Evolutionary conservation across 2,113 vertebrate species (phyloP).

Genomic region (Machaerirhynchus nigripectus): DNA sequence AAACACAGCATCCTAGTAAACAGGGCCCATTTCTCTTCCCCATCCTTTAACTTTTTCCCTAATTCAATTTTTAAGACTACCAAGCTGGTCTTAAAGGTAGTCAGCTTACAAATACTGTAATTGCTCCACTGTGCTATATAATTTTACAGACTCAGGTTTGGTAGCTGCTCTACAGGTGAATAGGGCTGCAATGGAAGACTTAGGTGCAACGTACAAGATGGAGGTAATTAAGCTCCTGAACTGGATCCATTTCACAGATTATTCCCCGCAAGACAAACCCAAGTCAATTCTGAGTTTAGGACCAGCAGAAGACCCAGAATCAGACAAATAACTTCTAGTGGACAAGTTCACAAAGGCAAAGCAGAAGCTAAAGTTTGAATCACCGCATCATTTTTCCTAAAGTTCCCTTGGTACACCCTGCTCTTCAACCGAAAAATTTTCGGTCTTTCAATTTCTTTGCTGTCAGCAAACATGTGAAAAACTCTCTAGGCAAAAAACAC

Average conservation of each 20-base stretch:
- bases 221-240: neutral
- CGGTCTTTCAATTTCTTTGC: neutral
- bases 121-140: neutral
- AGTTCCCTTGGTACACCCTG: neutral
- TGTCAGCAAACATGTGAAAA: neutral
- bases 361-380: neutral
- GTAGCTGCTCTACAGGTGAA: neutral
- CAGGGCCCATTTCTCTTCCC: neutral
- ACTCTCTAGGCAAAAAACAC: neutral
- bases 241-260: neutral
- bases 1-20: neutral
- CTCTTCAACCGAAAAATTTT: neutral
- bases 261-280: neutral
- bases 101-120: neutral
- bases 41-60: neutral
- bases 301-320: neutral
- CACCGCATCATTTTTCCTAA: rapidly evolving
- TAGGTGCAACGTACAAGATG: neutral
- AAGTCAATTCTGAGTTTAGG: neutral
- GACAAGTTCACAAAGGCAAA: neutral
- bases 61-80: neutral
- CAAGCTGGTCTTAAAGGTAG: neutral
- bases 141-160: neutral
- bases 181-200: neutral
- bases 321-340: neutral